Conservation (phyloP, 2,113 vertebrate species). For the Grammomys surdaster region DNA sequence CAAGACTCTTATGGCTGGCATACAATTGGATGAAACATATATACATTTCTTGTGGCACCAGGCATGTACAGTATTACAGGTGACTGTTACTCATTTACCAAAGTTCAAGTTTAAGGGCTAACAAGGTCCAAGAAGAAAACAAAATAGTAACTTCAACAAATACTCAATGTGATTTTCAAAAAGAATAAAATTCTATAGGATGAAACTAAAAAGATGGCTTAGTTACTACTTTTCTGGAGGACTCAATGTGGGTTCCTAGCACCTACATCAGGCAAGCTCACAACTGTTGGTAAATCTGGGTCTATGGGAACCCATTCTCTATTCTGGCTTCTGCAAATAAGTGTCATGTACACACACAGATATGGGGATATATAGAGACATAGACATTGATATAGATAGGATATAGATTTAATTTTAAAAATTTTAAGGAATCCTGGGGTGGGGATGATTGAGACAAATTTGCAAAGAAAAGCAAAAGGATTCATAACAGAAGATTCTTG, state of each 20-base stretch:
- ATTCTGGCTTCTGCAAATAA: background rate
- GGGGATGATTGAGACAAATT: background rate
- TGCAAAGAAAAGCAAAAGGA: background rate
- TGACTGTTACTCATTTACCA: background rate
- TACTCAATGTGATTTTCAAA: background rate
- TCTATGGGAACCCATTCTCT: background rate
- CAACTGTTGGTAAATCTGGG: background rate
- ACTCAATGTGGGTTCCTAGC: background rate
- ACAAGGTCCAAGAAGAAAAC: background rate
- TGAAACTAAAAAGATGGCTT: background rate
- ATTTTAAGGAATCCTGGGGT: background rate
- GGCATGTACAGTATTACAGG: background rate
- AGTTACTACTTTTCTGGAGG: background rate
- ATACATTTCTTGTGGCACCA: background rate
- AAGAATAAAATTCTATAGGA: background rate
- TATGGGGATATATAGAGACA: background rate
- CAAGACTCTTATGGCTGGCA: fast-evolving
- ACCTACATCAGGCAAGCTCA: background rate
- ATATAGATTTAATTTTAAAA: too few relatives aligned
- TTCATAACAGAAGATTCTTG: background rate
- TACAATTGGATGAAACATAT: too few relatives aligned
- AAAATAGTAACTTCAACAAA: background rate
- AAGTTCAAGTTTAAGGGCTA: background rate
- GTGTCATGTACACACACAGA: background rate
- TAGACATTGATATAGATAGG: too few relatives aligned